Evolutionary conservation across 2,113 vertebrate genomes (phyloP).

Genomic region (Lagopus leucura): DNA sequence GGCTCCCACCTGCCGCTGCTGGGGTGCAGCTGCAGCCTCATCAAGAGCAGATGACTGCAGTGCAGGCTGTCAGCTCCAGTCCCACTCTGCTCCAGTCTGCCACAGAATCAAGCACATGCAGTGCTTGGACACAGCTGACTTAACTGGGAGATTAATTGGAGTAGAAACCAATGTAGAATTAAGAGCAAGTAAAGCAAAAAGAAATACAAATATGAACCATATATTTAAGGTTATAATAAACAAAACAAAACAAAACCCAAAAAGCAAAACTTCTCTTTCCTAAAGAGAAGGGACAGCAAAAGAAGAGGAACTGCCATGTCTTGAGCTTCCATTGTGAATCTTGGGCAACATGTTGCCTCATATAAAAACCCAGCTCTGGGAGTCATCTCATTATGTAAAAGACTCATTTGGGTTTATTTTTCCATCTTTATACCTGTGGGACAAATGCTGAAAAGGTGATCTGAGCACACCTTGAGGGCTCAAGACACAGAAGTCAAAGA

Average conservation of each 20-base stretch:
- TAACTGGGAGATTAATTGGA: neutral
- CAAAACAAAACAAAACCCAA: neutral
- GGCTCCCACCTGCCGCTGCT: neutral
- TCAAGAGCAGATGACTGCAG: neutral
- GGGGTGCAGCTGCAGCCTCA: neutral
- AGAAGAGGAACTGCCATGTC: neutral
- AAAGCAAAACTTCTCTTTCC: neutral
- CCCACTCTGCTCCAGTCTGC: neutral
- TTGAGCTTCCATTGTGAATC: neutral
- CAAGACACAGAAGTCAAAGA: constrained; percentile 10
- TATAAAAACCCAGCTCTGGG: neutral
- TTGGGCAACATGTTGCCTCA: fast-evolving
- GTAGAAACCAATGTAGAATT: neutral
- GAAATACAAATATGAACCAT: neutral
- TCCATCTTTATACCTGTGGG: neutral
- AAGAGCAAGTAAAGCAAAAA: neutral
- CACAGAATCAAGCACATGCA: neutral
- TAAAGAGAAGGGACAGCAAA: neutral
- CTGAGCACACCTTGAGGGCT: neutral
- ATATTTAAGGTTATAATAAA: neutral
- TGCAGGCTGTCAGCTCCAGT: neutral
- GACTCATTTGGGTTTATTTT: neutral
- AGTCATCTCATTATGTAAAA: neutral
- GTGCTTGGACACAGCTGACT: neutral
- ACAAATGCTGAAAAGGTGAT: neutral